Base-by-base conservation (phyloP, 2,113 vertebrate genomes). In the Hypanus sabinus region DNA sequence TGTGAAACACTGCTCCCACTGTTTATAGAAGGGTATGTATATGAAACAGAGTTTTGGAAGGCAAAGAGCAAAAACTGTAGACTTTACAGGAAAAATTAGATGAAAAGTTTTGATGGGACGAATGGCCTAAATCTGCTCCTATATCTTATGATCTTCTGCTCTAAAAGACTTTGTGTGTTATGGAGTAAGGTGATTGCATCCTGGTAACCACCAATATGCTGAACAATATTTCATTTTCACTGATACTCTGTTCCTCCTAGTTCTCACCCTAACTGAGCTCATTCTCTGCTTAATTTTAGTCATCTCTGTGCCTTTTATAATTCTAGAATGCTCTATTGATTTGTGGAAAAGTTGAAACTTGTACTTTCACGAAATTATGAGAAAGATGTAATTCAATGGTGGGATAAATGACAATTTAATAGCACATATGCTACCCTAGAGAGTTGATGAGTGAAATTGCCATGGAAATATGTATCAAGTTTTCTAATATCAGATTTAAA, bases 371-470 rank as follows among this genome's bases (percentile, higher is more conserved):
- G 60, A 90, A 90, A 90, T 90, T 90, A 90, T 90, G 85, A 65
- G 62, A 57, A 65, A 65, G 85, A 33, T 90, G 60, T 90, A 65
- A 90, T 90, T 65, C 60, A 90, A n/a, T 68, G 85, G 85, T 90
- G 60, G 62, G 60, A 90, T 65, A 68, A 90, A 90, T 90, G 60
- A 90, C 85, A 90, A 90, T 90, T 90, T 90, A 90, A 90, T 90
- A 68, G 85, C n/a, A n/a, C 85, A 33, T 20, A 20, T 18, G 16
- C 5, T 90, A 68, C 85, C 85, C 60, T 5, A 20, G 85, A 90
- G 85, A 16, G 30, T 68, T 68, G 85, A 5, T 33, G 85, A 90
- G 30, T 65, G 85, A 65, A n/a, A 90, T 65, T 90, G 16, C 85
- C 85, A 90, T 68, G 85, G 85, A 90, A 90, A 90, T 90, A 18